phyloP scores from a whole-genome alignment of 2,113 vertebrate genomes.

The Xyliphius kryptos region DNA sequence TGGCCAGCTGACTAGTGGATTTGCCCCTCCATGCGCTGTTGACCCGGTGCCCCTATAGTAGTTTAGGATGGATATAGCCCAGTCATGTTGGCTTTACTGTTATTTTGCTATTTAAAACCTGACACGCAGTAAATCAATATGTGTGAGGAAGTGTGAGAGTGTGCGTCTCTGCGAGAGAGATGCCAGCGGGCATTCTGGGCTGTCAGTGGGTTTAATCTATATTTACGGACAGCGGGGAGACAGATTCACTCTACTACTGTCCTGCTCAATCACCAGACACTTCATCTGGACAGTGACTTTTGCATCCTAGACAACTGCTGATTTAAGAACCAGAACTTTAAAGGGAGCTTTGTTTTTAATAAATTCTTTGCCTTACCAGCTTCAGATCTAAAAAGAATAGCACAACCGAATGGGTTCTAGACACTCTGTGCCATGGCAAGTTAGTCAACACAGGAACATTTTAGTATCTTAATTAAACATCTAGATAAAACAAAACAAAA shows the following conservation, averaged over 20 bases:
- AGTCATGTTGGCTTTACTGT: slow-evolving; percentile 5
- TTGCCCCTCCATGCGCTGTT: slow-evolving; percentile 16
- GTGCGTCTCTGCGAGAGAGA: background rate
- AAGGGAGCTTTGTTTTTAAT: background rate
- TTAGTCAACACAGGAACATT: background rate
- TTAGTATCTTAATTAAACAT: no score
- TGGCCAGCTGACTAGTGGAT: slow-evolving; percentile 1
- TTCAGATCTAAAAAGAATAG: background rate
- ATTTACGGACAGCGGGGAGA: slow-evolving; percentile 3
- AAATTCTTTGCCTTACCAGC: background rate
- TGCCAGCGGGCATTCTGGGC: background rate
- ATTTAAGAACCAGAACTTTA: slow-evolving; percentile 10
- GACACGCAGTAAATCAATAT: slow-evolving; percentile 33
- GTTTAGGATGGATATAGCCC: slow-evolving; percentile 38
- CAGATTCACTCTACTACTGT: background rate
- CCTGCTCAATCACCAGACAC: background rate
- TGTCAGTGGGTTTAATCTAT: slow-evolving; percentile 13
- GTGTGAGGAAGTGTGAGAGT: slow-evolving; percentile 17
- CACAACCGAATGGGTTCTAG: no score
- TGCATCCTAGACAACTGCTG: slow-evolving; percentile 6
- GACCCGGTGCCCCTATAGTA: slow-evolving; percentile 23
- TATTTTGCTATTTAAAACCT: slow-evolving; percentile 46
- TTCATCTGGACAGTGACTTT: background rate
- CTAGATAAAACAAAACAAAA: no score
- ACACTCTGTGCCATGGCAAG: background rate